These are phyloP conservation scores for Anthopleura sola DNA, from an alignment of 64 coral and sea anemone species.

Conservation along the genomic window DNA sequence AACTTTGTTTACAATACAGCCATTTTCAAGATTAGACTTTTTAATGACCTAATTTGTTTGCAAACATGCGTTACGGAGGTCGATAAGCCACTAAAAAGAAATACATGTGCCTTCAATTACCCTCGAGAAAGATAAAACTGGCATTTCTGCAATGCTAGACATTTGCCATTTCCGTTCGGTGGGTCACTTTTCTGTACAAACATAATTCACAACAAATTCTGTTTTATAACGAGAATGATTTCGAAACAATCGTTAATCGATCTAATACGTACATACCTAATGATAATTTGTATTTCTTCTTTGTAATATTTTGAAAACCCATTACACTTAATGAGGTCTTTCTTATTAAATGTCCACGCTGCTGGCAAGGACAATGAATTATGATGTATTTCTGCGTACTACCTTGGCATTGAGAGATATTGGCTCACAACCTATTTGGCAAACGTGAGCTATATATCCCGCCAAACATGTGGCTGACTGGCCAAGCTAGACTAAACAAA, in stretches of 20 bases:
- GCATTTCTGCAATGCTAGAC: background rate
- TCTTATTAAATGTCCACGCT: too few species aligned
- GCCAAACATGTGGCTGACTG: background rate
- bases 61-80: background rate
- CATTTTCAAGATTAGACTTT: background rate
- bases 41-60: background rate
- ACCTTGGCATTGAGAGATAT: too few species aligned
- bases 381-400: too few species aligned
- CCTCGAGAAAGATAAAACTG: background rate
- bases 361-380: too few species aligned
- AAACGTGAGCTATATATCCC: background rate
- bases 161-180: constrained; percentile 2
- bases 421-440: too few species aligned
- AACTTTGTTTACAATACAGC: background rate
- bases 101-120: background rate
- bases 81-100: background rate
- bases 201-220: background rate
- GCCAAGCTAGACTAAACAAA: background rate
- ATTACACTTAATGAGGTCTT: too few species aligned
- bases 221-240: background rate
- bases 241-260: too few species aligned
- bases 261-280: too few species aligned
- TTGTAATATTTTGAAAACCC: too few species aligned
- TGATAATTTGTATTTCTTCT: too few species aligned
- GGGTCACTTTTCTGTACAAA: background rate